Conservation (phyloP, 2,797 vertebrate species). For the Vireo griseus region DNA sequence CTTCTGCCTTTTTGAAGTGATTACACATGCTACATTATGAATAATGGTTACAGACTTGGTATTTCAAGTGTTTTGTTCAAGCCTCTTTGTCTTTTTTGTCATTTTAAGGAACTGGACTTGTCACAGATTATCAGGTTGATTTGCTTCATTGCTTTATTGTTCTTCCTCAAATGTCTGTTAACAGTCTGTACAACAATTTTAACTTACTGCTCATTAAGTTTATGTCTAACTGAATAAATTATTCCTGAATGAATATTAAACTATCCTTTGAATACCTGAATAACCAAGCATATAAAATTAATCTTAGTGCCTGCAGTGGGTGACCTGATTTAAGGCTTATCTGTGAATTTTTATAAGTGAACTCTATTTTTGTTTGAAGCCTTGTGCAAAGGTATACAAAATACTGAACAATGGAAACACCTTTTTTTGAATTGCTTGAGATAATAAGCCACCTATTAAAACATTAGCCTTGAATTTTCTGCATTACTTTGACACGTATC, state of each 20-base stretch:
- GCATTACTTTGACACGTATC: fast-evolving
- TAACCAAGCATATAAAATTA: background rate
- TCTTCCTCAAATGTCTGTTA: background rate
- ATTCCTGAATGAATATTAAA: background rate
- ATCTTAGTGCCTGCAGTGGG: background rate
- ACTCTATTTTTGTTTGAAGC: background rate
- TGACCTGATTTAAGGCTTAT: background rate
- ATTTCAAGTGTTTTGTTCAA: background rate
- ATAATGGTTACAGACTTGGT: background rate
- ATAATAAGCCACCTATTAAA: background rate
- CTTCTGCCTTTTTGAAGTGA: background rate
- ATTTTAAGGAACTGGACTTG: background rate
- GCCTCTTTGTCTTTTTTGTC: background rate
- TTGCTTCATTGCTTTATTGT: background rate
- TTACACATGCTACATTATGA: background rate
- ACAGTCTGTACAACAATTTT: background rate
- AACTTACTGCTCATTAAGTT: background rate
- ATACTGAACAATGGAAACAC: background rate
- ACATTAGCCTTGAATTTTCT: background rate
- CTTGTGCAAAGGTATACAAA: background rate
- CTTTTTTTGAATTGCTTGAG: background rate
- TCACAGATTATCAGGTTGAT: background rate
- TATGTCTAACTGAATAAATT: background rate
- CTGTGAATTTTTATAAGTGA: background rate
- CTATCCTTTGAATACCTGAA: background rate